Percentiles rank a stretch among this genome's conserved stretches.
These are phyloP conservation scores for Heteropelma amictum DNA, from an alignment of 2,888 invertebrate species.

Conservation along the genomic window DNA sequence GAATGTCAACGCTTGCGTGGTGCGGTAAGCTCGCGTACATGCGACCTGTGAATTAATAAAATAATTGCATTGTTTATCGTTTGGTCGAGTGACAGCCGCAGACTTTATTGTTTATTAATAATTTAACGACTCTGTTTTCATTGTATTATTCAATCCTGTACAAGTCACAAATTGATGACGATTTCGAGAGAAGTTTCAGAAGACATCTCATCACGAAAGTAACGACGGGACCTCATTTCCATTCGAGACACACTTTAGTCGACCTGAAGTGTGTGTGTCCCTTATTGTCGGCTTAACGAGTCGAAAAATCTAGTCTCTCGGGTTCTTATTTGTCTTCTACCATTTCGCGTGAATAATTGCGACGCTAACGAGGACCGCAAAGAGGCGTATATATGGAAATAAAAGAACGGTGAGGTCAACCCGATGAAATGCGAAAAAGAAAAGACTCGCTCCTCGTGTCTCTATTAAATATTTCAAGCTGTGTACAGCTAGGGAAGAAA, in stretches of 20 bases:
- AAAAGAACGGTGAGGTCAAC: slow-evolving; percentile 15
- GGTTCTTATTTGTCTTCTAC: slow-evolving; percentile 12
- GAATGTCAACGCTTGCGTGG: no score
- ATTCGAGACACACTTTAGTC: background rate
- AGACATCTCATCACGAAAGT: background rate
- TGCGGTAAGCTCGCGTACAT: no score
- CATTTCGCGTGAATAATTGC: slow-evolving; percentile 35
- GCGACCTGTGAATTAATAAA: no score
- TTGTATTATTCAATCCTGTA: no score
- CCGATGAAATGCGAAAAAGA: slow-evolving; percentile 16
- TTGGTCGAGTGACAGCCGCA: no score
- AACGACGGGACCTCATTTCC: background rate
- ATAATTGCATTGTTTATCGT: no score
- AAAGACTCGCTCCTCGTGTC: slow-evolving; percentile 18
- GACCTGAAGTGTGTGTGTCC: background rate
- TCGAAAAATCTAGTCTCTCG: slow-evolving; percentile 33
- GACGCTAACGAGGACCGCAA: slow-evolving; percentile 30
- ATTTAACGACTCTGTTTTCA: no score
- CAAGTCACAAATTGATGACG: slow-evolving; percentile 1
- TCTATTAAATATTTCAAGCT: background rate
- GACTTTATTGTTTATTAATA: no score
- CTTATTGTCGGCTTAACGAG: slow-evolving; percentile 26
- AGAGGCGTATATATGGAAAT: background rate
- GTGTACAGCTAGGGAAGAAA: background rate
- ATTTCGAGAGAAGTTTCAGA: no score